Evolutionary conservation across 2,888 invertebrate genomes (phyloP), one percentile per base, ranked within the genome.

Genomic region (Epistrophe grossulariae): DNA sequence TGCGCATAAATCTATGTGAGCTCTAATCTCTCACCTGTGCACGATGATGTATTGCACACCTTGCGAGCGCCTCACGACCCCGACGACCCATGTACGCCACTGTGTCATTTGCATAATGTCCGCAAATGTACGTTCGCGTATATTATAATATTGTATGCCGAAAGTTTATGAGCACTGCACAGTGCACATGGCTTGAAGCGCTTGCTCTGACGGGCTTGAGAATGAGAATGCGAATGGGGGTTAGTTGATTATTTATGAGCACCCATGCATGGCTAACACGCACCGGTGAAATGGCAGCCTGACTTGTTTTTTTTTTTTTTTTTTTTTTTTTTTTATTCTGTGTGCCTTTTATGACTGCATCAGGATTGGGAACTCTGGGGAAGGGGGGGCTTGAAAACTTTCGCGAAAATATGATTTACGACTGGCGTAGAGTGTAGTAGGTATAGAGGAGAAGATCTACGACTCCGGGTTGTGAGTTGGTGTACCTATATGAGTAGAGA

Each of bases 51-150:
- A 87, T 87, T 87, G 83, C 87, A 79, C 87, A 87, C 87, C 87
- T 87, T 83, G 74, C 24, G 59, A 83, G 66, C 76, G 83, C 79
- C 83, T 74, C 72, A 50, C 82, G 85, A 87, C 83, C 87, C 79
- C 50, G 11, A 45, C 79, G 82, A 82, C 79, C 79, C 72, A 57
- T 76, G 83, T 87, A 79, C 87, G 83, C 83, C 83, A 87, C 87
- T 83, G 79, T 87, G 83, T 83, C 87, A 87, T 87, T 87, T 87
- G 83, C 87, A 87, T 87, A 87, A 87, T 87, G 74, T 87, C 87
- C 79, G 87, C 87, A 87, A 87, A 79, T 87, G 79, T 79, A 79
- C 68, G 38, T 50, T 68, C 73, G 72, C 73, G 72, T 72, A 72
- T 59, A 60, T 76, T 72, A 79, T 62, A 62, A 62, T 62, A 62